phyloP scores from a whole-genome alignment of 2,797 vertebrate genomes.

The Neosalanx taihuensis region DNA sequence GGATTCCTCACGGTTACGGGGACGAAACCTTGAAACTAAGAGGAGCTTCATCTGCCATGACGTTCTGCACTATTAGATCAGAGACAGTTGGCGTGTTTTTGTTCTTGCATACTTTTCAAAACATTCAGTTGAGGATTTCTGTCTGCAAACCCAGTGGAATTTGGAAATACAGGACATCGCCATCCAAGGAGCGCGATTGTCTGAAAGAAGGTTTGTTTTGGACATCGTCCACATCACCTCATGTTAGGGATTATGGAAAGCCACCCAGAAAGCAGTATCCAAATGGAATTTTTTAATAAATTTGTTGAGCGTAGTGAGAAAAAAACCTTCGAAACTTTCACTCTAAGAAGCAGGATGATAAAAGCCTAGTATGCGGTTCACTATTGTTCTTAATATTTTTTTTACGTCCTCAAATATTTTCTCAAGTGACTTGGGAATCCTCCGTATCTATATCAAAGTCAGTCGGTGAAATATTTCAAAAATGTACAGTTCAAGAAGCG shows the following conservation, averaged over 20 bases:
- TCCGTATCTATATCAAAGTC: not conserved
- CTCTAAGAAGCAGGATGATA: not conserved
- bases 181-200: slow-evolving; percentile 57
- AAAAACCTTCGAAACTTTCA: slow-evolving; percentile 23
- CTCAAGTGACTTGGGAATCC: not conserved
- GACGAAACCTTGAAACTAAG: slow-evolving; percentile 32
- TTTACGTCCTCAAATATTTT: not conserved
- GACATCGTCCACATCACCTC: slow-evolving; percentile 67
- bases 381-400: slow-evolving; percentile 5
- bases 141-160: slow-evolving; percentile 48
- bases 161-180: slow-evolving; percentile 53
- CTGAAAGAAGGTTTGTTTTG: slow-evolving; percentile 65
- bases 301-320: slow-evolving; percentile 51
- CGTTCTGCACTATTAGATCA: slow-evolving; percentile 38
- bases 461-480: not conserved
- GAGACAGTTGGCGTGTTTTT: not conserved
- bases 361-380: not conserved
- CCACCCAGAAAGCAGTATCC: slow-evolving; percentile 69
- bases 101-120: slow-evolving; percentile 45
- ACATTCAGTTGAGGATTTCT: slow-evolving; percentile 28
- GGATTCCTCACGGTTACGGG: slow-evolving; percentile 32
- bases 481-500: too few relatives aligned
- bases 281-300: slow-evolving; percentile 71
- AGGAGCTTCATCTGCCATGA: slow-evolving; percentile 28
- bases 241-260: slow-evolving; percentile 66